Evolutionary conservation across 2,888 invertebrate genomes (phyloP), one percentile per base, ranked within the genome.

Genomic region (Xestoiulus laeticollis): DNA sequence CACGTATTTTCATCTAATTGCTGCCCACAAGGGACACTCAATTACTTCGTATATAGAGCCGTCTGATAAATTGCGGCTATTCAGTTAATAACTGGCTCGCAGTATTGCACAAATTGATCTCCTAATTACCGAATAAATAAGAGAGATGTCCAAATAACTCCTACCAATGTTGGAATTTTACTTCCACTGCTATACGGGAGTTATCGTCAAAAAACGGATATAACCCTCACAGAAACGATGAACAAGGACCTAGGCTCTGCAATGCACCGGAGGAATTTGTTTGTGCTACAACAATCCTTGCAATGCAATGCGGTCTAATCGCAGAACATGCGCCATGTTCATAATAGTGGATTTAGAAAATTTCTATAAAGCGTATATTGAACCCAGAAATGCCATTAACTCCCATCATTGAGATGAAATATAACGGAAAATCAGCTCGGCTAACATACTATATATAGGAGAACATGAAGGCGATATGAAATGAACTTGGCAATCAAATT

Each of bases 101-200:
- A n/a, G 22, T 68, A 68, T 68, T 68, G 68, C 68, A 68, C 68
- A 68, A 68, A 68, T 68, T 68, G 68, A 68, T 68, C 68, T 68
- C 68, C 68, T 68, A 68, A 68, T 68, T 68, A 68, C 68, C 68
- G 26, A 68, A 68, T 68, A 68, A 68, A 68, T 68, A 68, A 68
- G 68, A 68, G 68, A 68, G 68, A 68, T 68, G 68, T 68, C 68
- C 68, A 68, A 68, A 68, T 68, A 68, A 68, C 68, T 68, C 68
- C 68, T 26, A 22, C 26, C 26, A 68, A 68, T 68, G 22, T 68
- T 26, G 68, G 68, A 68, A 68, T 68, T 68, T 68, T 68, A 68
- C 68, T 68, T 68, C 68, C 68, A 68, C 68, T 22, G 68, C 22
- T 8, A 26, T 12, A 68, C 68, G 22, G 22, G 68, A 68, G 68